Conservation (phyloP, 2,888 invertebrate species). For the Hydropsyche betteni region DNA sequence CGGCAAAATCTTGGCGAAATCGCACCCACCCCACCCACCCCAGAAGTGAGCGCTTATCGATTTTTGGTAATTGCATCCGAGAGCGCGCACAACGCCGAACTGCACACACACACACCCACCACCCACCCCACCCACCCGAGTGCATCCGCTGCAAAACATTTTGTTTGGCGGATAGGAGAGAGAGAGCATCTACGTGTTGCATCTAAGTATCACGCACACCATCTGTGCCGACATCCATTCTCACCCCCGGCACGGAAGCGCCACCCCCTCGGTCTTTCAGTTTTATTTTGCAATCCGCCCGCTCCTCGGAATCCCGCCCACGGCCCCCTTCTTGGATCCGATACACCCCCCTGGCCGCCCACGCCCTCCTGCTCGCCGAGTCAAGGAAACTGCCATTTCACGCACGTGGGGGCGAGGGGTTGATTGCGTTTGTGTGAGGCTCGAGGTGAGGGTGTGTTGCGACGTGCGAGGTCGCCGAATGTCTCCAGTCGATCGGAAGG, state of each 20-base stretch:
- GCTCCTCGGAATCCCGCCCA: not conserved
- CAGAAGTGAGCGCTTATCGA: conserved; percentile 12
- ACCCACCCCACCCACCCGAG: too few species aligned
- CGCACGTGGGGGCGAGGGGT: conserved; percentile 23
- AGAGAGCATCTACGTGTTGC: conserved; percentile 41
- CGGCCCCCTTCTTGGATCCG: conserved; percentile 9
- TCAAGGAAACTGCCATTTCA: conserved; percentile 39
- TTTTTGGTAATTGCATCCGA: conserved; percentile 20
- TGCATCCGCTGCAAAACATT: conserved; percentile 16
- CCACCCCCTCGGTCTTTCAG: conserved; percentile 29
- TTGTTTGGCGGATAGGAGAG: conserved; percentile 1
- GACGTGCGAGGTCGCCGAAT: too few species aligned
- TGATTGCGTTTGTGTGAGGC: conserved; percentile 23
- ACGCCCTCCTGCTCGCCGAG: not conserved
- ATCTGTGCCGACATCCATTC: conserved; percentile 38
- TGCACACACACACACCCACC: not conserved
- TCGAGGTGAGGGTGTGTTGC: conserved; percentile 23
- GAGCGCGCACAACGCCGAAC: not conserved
- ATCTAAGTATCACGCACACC: conserved; percentile 44
- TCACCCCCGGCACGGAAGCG: not conserved
- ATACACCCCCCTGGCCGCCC: not conserved
- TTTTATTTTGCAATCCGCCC: conserved; percentile 28
- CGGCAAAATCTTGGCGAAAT: too few species aligned
- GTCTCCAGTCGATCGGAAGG: not conserved
- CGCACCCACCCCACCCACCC: not conserved